These are phyloP conservation scores for Pimpla rufipes DNA, from an alignment of 2,888 invertebrate species.

Conservation along the genomic window DNA sequence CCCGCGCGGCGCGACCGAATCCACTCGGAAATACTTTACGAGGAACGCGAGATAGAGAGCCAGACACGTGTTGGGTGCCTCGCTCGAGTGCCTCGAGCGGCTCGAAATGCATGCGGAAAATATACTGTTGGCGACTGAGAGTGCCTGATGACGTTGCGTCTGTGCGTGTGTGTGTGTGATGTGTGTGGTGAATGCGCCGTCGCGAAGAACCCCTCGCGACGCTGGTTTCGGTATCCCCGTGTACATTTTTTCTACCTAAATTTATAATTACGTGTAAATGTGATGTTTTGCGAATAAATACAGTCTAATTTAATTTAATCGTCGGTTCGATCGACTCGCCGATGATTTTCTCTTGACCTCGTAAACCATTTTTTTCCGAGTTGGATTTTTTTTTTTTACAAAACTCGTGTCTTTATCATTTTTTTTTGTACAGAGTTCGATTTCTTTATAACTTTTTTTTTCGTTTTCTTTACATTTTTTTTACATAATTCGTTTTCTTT, in stretches of 20 bases:
- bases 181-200: slow-evolving; percentile 41
- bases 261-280: slow-evolving; percentile 61
- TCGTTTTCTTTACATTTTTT: too few relatives aligned
- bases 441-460: too few relatives aligned
- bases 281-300: slow-evolving; percentile 58
- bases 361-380: not conserved
- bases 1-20: not conserved
- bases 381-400: too few relatives aligned
- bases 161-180: slow-evolving; percentile 10
- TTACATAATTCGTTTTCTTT: too few relatives aligned
- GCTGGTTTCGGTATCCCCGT: slow-evolving; percentile 62
- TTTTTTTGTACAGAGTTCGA: too few relatives aligned
- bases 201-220: slow-evolving; percentile 33
- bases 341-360: not conserved
- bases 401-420: too few relatives aligned
- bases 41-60: slow-evolving; percentile 19
- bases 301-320: slow-evolving; percentile 51
- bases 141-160: not conserved
- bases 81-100: slow-evolving; percentile 34
- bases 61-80: not conserved
- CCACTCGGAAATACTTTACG: not conserved
- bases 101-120: slow-evolving; percentile 32
- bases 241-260: slow-evolving; percentile 63
- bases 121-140: slow-evolving; percentile 46
- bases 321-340: not conserved